Evolutionary conservation across 2,888 invertebrate species (phyloP).

Genomic region (Rhodophaea formosa): DNA sequence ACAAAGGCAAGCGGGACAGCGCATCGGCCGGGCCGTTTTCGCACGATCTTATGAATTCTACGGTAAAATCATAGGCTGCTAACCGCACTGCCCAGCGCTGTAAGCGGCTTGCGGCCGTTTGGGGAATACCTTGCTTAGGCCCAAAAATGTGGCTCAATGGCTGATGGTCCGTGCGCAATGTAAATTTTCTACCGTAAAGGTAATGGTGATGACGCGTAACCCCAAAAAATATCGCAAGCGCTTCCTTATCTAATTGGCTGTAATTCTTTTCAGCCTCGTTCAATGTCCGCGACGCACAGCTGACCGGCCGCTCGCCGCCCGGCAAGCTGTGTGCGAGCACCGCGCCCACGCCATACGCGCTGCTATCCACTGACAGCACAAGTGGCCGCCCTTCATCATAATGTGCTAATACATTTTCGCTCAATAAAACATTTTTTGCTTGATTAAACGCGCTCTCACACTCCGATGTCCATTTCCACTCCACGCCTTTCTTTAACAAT

Average conservation of each 20-base stretch:
- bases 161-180: not conserved
- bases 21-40: no score
- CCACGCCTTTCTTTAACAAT: no score
- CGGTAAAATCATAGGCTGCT: no score
- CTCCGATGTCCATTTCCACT: not conserved
- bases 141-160: not conserved
- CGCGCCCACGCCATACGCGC: no score
- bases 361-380: slow-evolving; percentile 32
- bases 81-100: no score
- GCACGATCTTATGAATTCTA: no score
- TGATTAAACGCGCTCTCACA: slow-evolving; percentile 20
- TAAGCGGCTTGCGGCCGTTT: not conserved
- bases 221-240: not conserved
- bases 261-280: no score
- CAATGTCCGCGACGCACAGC: no score
- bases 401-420: slow-evolving; percentile 23
- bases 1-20: not conserved
- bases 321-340: no score
- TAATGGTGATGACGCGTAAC: not conserved
- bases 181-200: not conserved
- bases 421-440: slow-evolving; percentile 16
- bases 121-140: not conserved
- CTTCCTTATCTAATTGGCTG: not conserved
- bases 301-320: no score
- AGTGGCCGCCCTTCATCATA: slow-evolving; percentile 23